Conservation (phyloP, 2,113 vertebrate species). For the Acanthisitta chloris region DNA sequence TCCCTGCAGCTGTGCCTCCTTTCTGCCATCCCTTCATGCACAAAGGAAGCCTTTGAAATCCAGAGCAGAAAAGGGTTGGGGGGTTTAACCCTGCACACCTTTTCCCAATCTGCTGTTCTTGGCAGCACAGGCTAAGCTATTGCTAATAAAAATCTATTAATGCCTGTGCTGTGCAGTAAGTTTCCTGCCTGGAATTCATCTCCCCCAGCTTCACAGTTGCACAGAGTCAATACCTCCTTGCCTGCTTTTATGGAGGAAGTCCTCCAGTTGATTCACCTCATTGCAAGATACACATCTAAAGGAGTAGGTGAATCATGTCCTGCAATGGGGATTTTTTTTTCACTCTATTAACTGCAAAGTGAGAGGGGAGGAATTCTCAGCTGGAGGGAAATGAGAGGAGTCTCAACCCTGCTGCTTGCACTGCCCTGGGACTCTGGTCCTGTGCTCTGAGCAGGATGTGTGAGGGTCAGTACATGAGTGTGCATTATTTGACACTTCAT, state of each 20-base stretch:
- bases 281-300: background rate
- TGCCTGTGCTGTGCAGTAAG: background rate
- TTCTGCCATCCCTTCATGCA: background rate
- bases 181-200: background rate
- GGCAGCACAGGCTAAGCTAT: background rate
- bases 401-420: background rate
- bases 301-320: background rate
- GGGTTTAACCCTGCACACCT: background rate
- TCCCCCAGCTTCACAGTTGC: background rate
- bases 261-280: background rate
- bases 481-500: background rate
- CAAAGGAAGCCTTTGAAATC: background rate
- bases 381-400: background rate
- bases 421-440: background rate
- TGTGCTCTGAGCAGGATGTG: background rate
- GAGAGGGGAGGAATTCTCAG: background rate
- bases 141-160: background rate
- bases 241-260: slow-evolving; percentile 34
- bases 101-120: background rate
- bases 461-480: background rate
- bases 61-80: background rate
- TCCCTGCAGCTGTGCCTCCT: background rate
- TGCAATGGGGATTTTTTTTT: background rate
- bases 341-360: background rate
- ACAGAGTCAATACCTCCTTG: background rate